Evolutionary conservation across 2,888 invertebrate species (phyloP).

Genomic region (Imbricaverruca yamaguchii): DNA sequence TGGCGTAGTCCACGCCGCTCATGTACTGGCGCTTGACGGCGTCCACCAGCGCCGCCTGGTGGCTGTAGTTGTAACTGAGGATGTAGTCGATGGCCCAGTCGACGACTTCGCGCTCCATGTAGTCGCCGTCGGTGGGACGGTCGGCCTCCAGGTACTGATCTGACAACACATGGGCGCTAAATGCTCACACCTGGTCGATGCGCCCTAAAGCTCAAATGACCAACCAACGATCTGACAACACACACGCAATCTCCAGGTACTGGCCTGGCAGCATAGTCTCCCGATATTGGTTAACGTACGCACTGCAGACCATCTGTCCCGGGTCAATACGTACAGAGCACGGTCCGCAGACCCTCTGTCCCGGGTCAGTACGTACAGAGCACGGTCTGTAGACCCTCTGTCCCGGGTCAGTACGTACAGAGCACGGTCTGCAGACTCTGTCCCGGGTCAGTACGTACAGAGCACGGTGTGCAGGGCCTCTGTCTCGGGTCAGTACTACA

Average conservation of each 20-base stretch:
- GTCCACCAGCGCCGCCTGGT: background rate
- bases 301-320: no score
- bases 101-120: background rate
- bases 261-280: no score
- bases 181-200: no score
- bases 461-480: no score
- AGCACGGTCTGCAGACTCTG: background rate
- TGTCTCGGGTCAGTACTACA: background rate
- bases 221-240: background rate
- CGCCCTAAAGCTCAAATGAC: no score
- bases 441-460: no score
- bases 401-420: background rate
- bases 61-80: constrained; percentile 12
- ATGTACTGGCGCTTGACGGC: constrained; percentile 2
- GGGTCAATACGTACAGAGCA: background rate
- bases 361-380: no score
- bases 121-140: background rate
- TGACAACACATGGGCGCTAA: background rate
- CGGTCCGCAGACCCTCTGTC: background rate
- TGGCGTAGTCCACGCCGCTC: background rate
- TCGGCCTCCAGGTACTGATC: background rate
- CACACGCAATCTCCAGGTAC: no score
- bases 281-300: no score
- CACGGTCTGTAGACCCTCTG: no score
- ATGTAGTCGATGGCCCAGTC: background rate